Conservation (phyloP, 2,888 invertebrate species). For the Drosophila maculinotata region DNA sequence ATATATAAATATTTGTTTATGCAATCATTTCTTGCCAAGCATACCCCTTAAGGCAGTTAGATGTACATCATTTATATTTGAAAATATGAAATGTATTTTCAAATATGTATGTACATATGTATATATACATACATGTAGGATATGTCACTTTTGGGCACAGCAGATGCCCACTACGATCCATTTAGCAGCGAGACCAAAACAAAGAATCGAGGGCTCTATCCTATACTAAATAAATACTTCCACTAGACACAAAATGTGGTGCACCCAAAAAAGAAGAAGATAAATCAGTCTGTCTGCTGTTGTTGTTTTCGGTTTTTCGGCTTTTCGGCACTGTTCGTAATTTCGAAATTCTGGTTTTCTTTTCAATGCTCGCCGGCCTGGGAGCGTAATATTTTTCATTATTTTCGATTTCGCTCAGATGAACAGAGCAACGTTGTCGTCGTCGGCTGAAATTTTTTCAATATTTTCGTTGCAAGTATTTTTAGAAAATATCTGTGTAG, state of each 20-base stretch:
- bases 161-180: constrained; percentile 7
- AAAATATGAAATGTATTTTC: constrained; percentile 1
- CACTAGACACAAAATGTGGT: constrained; percentile 13
- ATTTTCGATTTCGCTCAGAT: constrained; percentile 66
- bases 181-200: constrained; percentile 24
- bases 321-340: constrained; percentile 38
- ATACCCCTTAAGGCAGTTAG: neutral
- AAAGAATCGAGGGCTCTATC: constrained; percentile 22
- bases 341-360: constrained; percentile 49
- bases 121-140: neutral
- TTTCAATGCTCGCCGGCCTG: constrained; percentile 45
- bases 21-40: neutral
- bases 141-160: constrained; percentile 10
- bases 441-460: constrained; percentile 65
- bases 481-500: constrained; percentile 68
- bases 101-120: neutral
- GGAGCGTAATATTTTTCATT: constrained; percentile 62
- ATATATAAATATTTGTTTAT: too few species aligned
- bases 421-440: constrained; percentile 31
- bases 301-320: constrained; percentile 12
- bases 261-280: constrained; percentile 4
- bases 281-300: constrained; percentile 14
- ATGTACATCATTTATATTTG: constrained; percentile 3
- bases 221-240: constrained; percentile 18
- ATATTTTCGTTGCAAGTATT: constrained; percentile 72